phyloP scores from a whole-genome alignment of 2,888 invertebrate genomes.

The Germaria angustata region DNA sequence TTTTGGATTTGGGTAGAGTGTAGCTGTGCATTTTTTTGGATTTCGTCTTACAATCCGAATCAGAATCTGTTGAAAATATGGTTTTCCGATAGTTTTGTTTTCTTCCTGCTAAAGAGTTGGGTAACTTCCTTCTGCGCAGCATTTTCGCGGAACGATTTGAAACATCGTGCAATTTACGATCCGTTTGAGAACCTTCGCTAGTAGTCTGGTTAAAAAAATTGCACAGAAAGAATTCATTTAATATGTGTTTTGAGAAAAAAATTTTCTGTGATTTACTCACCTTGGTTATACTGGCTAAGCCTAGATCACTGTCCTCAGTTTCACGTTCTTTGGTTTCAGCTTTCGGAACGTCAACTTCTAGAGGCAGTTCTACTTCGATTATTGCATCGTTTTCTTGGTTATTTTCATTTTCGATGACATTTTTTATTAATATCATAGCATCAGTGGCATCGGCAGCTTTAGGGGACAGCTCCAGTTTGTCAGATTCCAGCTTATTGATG shows the following conservation, averaged over 20 bases:
- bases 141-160: slow-evolving; percentile 70
- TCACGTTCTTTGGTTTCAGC: not conserved
- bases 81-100: slow-evolving; percentile 75
- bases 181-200: slow-evolving; percentile 74
- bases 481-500: slow-evolving; percentile 70
- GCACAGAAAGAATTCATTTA: not conserved
- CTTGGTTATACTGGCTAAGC: slow-evolving; percentile 48
- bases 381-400: slow-evolving; percentile 5
- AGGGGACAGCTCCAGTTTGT: not conserved
- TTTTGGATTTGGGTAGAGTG: slow-evolving; percentile 29
- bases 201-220: slow-evolving; percentile 69
- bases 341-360: slow-evolving; percentile 3
- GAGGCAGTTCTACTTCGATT: slow-evolving; percentile 46
- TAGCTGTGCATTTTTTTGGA: not conserved
- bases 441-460: slow-evolving; percentile 33
- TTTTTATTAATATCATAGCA: slow-evolving; percentile 34
- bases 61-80: slow-evolving; percentile 72
- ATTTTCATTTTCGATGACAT: slow-evolving; percentile 10
- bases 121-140: slow-evolving; percentile 76
- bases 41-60: slow-evolving; percentile 70
- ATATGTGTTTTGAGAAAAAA: not conserved
- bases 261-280: not conserved
- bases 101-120: slow-evolving; percentile 74
- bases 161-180: slow-evolving; percentile 70
- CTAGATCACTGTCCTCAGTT: slow-evolving; percentile 46